A percentile compares a stretch with the other conserved stretches of the same genome.
These are phyloP conservation scores for Capromys pilorides DNA, from an alignment of 2,797 vertebrate genomes.

Conservation along the genomic window DNA sequence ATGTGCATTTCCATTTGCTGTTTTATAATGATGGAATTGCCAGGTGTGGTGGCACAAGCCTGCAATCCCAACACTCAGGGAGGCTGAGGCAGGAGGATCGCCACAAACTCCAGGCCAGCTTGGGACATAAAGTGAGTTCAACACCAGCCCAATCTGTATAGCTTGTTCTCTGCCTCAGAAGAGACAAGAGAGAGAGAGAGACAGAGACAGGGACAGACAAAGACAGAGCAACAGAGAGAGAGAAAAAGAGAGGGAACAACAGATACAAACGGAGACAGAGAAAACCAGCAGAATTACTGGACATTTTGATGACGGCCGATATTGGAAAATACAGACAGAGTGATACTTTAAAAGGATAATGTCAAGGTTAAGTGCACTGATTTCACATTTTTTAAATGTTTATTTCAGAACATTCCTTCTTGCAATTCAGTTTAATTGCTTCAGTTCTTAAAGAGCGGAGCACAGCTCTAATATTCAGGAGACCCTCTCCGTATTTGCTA, in stretches of 20 bases:
- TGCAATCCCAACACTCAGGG: no score
- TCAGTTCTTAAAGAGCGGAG: background rate
- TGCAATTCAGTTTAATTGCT: background rate
- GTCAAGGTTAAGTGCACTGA: background rate
- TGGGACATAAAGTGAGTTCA: no score
- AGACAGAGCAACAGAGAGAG: no score
- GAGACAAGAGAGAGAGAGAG: no score
- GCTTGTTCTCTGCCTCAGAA: no score
- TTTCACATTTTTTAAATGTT: background rate
- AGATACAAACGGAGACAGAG: no score
- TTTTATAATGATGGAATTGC: background rate
- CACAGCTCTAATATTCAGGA: background rate
- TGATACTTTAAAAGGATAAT: background rate
- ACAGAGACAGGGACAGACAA: no score
- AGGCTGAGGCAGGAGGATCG: no score
- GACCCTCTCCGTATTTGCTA: slow-evolving; percentile 7
- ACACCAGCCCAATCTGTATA: no score
- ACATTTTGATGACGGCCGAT: background rate
- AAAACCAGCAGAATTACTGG: background rate
- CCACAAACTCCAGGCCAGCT: no score
- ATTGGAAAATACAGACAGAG: background rate
- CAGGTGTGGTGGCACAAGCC: no score
- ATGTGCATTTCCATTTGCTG: background rate
- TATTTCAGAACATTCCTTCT: background rate
- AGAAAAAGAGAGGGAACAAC: no score